Base-by-base conservation (phyloP, 2,797 vertebrate species). In the Choloepus didactylus region DNA sequence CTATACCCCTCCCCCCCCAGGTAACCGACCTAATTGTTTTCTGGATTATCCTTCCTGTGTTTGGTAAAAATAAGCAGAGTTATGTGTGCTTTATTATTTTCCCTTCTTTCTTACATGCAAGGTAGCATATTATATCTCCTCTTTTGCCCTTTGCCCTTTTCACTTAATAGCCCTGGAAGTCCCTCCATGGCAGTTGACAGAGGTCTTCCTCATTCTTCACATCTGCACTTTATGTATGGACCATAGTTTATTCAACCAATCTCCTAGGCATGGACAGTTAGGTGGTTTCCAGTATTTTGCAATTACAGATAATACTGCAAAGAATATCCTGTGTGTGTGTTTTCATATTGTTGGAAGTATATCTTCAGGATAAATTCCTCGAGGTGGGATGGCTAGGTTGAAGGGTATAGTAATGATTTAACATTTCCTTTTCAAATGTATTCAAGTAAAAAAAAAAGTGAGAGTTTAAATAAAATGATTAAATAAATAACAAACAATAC, bases 201-300 rank as follows among this genome's bases (percentile, higher is more conserved):
- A 1, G 15, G 15, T 25, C 75, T 79, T 92, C 88, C 81, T 80
- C 72, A 46, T 87, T 90, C 69, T 38, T 31, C 3, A 25, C 67
- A 88, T 86, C 60, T 87, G 46, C 9, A 0, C 11, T 46, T 29
- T 38, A 56, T 38, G 59, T 25, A 3, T 14, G 9, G 15, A 15
- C n/a, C 49, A 12, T 25, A 19, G 29, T 87, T 73, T 29, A 54
- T 67, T 73, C 72, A n/a, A n/a, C 83, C 21, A 1, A 0, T 46
- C 66, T 83, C 15, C 66, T 18, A 5, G 6, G 72, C 60, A 15
- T 27, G 95, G 94, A 54, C 87, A 81, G 31, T 95, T 95, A 94
- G 95, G 94, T 89, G 76, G 79, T 92, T 96, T 90, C 96, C 93
- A 94, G 21, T 16, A 15, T 82, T 76, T 75, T 49, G 90, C n/a